Base-by-base conservation (phyloP, 2,797 vertebrate genomes). In the Acanthurus tractus region DNA sequence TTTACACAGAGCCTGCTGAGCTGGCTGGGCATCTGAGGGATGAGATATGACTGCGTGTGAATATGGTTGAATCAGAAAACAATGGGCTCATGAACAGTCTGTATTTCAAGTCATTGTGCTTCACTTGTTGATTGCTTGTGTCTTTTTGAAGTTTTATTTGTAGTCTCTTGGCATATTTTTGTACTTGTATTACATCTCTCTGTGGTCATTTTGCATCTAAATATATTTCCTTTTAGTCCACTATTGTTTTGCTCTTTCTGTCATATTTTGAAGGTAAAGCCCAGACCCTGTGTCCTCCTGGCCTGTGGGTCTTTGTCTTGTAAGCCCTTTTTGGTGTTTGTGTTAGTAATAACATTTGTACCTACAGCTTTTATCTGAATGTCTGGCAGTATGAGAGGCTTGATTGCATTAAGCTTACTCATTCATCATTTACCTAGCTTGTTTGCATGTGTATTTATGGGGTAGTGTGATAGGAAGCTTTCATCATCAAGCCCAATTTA, bases 1-100 rank as follows among this genome's bases (percentile, higher is more conserved):
- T 95, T 99, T 99, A 93, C 98, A 99, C 85, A 96, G 94, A 0
- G 98, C 98, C 1, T 97, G 96, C 85, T 97, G 92, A 17, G 98
- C 98, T 0, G 95, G 96, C 87, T 97, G 96, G 3, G 96, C 94
- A 0, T 90, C 96, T 86, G 92, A 63, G 10, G 72, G 65, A 75
- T 2, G 56, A 84, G 44, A 84, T 2, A 49, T 8, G 46, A 72
- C 17, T 14, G 15, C 64, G 49, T 10, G 25, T 73, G 36, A 84
- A 45, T 44, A 18, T 58, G 61, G 15, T 50, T 18, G 7, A 13
- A 20, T 36, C 34, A 42, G 7, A 38, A 44, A 53, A 48, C 15
- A 59, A 36, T 8, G 11, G 17, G 2, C 23, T 17, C 11, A 2
- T 1, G 34, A 34, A 45, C 23, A 11, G 25, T 29, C 25, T 29